Evolutionary conservation across 2,113 vertebrate species (phyloP), one percentile per base, ranked within the genome.

Genomic region (Falco punctatus): DNA sequence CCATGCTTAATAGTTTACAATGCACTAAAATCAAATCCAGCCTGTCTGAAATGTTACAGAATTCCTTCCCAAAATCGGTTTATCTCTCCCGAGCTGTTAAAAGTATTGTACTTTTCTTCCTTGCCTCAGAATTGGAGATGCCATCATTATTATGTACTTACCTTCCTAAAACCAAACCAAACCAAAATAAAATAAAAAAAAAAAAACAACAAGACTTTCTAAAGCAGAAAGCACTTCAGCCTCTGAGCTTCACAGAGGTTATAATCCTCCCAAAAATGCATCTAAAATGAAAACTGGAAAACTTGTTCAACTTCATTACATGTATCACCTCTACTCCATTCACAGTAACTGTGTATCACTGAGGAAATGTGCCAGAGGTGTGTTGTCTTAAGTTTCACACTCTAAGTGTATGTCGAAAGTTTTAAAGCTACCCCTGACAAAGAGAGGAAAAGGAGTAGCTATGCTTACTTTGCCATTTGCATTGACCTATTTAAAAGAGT

Each of bases 401-500:
- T 1, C 3, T 20, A 23, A 73, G 3, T 15, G 5, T 38, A 44
- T 22, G n/a, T 14, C 27, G 33, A 90, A 91, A 86, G 78, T 74
- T 54, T 94, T 86, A 86, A 90, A 88, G 57, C 28, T 86, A 51
- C 6, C 9, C 40, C n/a, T 51, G 90, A 81, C 88, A 86, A 77
- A 88, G 40, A 80, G 9, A 19, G 80, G 85, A 52, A 95, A 70
- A 79, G 73, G 71, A 94, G 54, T 73, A 88, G n/a, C 32, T 93
- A 80, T 93, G 72, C 85, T 93, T 83, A 64, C 40, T 90, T 88
- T 90, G 40, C 81, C 59, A 62, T 32, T 94, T 87, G 32, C 22
- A 33, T 30, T 95, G 57, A 77, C 55, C 55, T 74, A 71, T 83
- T 96, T 73, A 95, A 97, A 96, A 42, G 59, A 95, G 66, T 28